Percentiles rank a stretch among this genome's conserved stretches.
These are phyloP conservation scores for Nasonia longicornis DNA, from an alignment of 1,140 invertebrate species.

Conservation along the genomic window DNA sequence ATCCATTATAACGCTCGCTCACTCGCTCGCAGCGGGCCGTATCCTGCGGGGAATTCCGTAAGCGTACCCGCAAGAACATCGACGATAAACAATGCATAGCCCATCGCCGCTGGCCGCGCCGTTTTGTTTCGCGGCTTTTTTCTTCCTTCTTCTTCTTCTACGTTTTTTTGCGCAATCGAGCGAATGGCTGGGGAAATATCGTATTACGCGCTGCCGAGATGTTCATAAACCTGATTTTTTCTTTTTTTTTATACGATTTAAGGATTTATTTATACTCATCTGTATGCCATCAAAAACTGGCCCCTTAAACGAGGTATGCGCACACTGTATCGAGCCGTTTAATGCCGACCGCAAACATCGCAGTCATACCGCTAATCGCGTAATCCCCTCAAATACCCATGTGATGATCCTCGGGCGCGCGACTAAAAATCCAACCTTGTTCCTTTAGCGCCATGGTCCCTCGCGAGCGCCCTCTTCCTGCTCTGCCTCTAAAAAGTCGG, in stretches of 20 bases:
- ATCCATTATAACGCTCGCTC: constrained; percentile 2
- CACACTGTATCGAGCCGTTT: too few species aligned
- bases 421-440: background rate
- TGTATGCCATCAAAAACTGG: too few species aligned
- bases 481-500: too few species aligned
- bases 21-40: background rate
- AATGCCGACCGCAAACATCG: background rate
- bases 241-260: too few species aligned
- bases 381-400: background rate
- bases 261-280: too few species aligned
- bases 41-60: background rate
- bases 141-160: background rate
- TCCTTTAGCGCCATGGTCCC: too few species aligned
- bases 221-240: too few species aligned
- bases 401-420: background rate
- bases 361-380: background rate
- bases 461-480: too few species aligned
- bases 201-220: too few species aligned
- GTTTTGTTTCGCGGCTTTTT: background rate
- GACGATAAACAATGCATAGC: background rate
- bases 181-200: too few species aligned
- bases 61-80: background rate
- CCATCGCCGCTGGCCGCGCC: background rate
- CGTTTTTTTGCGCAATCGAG: too few species aligned
- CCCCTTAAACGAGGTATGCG: too few species aligned